These are phyloP conservation scores for Enteromius treurensis DNA, from an alignment of 2,797 vertebrate genomes.

Conservation along the genomic window DNA sequence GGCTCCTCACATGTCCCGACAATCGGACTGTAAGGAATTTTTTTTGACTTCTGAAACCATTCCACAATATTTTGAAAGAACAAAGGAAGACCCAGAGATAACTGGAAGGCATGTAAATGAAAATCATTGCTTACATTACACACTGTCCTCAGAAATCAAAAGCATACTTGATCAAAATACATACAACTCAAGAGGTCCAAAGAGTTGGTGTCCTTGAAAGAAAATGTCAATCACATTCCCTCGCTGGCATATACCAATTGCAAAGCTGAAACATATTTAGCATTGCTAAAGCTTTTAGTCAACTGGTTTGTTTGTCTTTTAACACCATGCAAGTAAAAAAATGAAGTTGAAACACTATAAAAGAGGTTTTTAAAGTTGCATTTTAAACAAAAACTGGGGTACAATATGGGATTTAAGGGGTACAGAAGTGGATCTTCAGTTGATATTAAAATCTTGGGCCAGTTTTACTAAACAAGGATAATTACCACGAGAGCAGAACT, in stretches of 20 bases:
- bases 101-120: conserved; percentile 45
- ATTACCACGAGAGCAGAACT: too few relatives aligned
- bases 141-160: conserved; percentile 55
- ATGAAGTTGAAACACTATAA: background rate
- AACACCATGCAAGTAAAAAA: background rate
- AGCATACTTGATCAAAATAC: conserved; percentile 45
- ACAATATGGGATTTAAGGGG: background rate
- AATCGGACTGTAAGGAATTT: conserved; percentile 53
- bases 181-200: conserved; percentile 26
- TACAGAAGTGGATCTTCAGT: background rate
- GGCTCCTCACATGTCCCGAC: conserved; percentile 55
- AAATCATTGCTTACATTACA: conserved; percentile 57
- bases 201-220: background rate
- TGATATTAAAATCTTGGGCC: background rate
- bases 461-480: too few relatives aligned
- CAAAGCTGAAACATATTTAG: conserved; percentile 26
- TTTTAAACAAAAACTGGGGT: background rate
- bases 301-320: background rate
- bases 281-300: conserved; percentile 24
- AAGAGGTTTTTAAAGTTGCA: background rate
- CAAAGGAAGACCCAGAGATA: conserved; percentile 40
- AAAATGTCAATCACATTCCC: background rate
- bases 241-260: background rate
- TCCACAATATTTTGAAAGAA: conserved; percentile 55
- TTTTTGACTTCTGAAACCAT: conserved; percentile 54